These are phyloP conservation scores for Bergia puertoricense DNA, from an alignment of 92 coral and sea anemone species.

Conservation along the genomic window DNA sequence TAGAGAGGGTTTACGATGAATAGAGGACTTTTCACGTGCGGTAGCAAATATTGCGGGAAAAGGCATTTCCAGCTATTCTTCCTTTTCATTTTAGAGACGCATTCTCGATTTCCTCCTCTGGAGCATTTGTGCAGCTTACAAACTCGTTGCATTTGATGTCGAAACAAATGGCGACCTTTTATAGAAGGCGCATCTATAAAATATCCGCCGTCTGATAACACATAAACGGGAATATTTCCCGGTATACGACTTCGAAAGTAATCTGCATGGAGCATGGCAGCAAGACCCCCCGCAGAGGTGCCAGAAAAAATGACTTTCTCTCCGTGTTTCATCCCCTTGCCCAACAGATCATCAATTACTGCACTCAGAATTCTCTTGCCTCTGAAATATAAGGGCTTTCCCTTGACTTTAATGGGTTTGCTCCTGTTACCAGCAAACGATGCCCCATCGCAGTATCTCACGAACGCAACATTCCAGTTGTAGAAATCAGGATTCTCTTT, in stretches of 20 bases:
- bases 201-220: constrained; percentile 87
- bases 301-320: constrained; percentile 81
- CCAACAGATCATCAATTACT: constrained; percentile 72
- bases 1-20: constrained; percentile 74
- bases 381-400: constrained; percentile 68
- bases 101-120: constrained; percentile 63
- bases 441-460: constrained; percentile 96
- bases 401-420: constrained; percentile 73
- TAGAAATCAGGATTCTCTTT: constrained; percentile 73
- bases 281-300: constrained; percentile 96
- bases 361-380: constrained; percentile 85
- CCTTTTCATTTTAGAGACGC: constrained; percentile 54
- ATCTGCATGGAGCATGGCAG: constrained; percentile 89
- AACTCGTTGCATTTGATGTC: constrained; percentile 69
- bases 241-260: constrained; percentile 74
- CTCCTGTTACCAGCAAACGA: constrained; percentile 90
- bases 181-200: constrained; percentile 69
- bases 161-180: constrained; percentile 53
- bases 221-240: constrained; percentile 54
- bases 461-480: constrained; percentile 91
- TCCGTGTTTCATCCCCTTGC: constrained; percentile 52
- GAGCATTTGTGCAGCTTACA: constrained; percentile 80
- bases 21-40: constrained; percentile 59
- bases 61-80: constrained; percentile 73
- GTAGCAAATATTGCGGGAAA: constrained; percentile 73